These are phyloP conservation scores for Tetramorium bicarinatum DNA, from an alignment of 2,888 invertebrate species.

Conservation along the genomic window DNA sequence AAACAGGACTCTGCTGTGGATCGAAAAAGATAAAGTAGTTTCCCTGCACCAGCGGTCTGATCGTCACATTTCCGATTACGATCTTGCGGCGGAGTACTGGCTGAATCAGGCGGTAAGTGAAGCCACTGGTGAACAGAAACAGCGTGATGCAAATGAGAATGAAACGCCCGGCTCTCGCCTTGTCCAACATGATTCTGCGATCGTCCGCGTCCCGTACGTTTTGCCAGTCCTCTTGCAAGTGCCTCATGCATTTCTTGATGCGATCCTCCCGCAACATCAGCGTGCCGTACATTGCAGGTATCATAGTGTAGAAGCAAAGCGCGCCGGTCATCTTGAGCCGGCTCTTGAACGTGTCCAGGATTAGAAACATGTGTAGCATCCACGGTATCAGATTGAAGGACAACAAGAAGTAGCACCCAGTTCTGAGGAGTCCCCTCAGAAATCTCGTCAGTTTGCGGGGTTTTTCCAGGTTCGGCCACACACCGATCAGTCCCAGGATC, in stretches of 20 bases:
- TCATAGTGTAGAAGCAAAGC: conserved; percentile 70
- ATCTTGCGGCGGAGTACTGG: conserved; percentile 28
- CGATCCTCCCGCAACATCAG: conserved; percentile 60
- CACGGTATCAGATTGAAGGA: conserved; percentile 73
- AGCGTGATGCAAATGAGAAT: conserved; percentile 58
- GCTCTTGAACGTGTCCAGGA: conserved; percentile 55
- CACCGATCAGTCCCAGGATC: conserved; percentile 67
- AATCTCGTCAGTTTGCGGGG: not conserved
- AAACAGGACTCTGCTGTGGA: conserved; percentile 58
- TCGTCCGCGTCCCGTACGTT: conserved; percentile 51
- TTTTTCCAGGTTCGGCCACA: conserved; percentile 63
- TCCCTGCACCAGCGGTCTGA: conserved; percentile 67
- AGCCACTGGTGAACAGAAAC: conserved; percentile 57
- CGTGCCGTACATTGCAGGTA: conserved; percentile 67
- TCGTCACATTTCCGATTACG: conserved; percentile 61
- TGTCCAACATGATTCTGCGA: conserved; percentile 68
- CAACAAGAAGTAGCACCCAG: conserved; percentile 62
- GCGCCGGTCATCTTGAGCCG: conserved; percentile 71
- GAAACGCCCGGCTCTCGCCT: conserved; percentile 68
- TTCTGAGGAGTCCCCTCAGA: not conserved
- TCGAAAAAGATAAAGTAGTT: conserved; percentile 65
- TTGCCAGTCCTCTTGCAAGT: conserved; percentile 72
- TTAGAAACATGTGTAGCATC: conserved; percentile 67
- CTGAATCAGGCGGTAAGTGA: conserved; percentile 47
- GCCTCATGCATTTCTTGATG: conserved; percentile 68